phyloP scores from a whole-genome alignment of 2,113 vertebrate species.

The Antigone vipio region DNA sequence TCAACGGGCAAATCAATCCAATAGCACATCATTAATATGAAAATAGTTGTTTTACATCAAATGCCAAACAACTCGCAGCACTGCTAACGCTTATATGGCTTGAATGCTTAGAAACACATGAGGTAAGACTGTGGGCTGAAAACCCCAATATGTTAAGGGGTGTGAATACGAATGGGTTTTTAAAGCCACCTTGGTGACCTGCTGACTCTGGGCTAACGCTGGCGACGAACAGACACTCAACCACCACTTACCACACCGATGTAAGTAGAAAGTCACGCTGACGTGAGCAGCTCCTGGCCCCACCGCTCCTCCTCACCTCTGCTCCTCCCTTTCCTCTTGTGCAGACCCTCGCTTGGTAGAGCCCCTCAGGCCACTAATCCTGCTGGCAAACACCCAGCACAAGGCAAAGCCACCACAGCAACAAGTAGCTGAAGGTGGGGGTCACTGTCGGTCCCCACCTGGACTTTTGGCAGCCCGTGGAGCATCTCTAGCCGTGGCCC shows the following conservation, averaged over 20 bases:
- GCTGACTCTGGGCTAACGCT: neutral
- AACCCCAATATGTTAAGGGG: neutral
- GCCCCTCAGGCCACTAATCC: fast-evolving
- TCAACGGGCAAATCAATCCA: neutral
- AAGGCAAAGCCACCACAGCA: neutral
- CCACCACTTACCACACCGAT: neutral
- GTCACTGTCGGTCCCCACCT: neutral
- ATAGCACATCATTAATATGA: neutral
- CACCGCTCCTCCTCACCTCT: neutral
- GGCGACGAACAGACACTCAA: neutral
- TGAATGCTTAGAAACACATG: neutral
- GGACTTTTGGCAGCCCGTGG: neutral
- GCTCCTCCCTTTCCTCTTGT: neutral
- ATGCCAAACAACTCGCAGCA: neutral
- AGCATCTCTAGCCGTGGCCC: neutral
- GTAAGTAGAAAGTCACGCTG: neutral
- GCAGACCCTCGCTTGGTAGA: fast-evolving
- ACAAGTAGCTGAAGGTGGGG: neutral
- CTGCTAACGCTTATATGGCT: neutral
- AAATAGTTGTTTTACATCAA: neutral
- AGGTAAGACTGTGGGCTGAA: neutral
- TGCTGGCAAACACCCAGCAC: neutral
- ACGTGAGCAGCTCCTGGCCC: neutral
- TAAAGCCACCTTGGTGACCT: fast-evolving
- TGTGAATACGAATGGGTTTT: neutral